Evolutionary conservation across 2,113 vertebrate genomes (phyloP), one percentile per base, ranked within the genome.

Genomic region (Pygoscelis adeliae): DNA sequence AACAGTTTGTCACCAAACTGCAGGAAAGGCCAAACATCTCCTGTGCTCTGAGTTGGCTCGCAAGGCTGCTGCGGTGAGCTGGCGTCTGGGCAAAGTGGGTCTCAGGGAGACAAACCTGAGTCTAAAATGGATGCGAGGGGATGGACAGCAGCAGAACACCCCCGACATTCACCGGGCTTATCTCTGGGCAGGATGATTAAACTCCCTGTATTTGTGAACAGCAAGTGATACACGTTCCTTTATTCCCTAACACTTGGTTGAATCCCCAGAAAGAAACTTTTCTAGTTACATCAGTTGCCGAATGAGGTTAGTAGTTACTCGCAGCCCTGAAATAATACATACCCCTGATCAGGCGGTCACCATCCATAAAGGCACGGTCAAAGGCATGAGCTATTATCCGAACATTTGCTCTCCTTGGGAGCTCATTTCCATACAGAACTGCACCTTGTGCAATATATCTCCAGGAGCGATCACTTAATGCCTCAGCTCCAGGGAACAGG

Each of bases 381-480:
- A 34, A 92, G 50, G 70, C 71, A 44, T 17, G 74, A 88, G 86
- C 40, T 17, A 25, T 73, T 56, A 38, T 13, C 91, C 0, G 0
- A 49, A 4, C 9, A 0, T 26, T 63, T 56, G 79, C 58, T 78
- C 67, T 89, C 91, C 90, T 49, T 3, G 19, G 86, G 80, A 80
- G 72, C 59, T 95, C 67, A 92, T 95, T 95, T 89, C 89, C 93
- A 91, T 81, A 42, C 65, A 86, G 86, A 96, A 32, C 87, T 83
- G 91, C 91, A 50, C 76, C 86, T 49, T 8, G 21, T 53, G 96
- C 91, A 87, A 81, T 78, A 53, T n/a, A 58, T 91, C 88, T 90
- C 89, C 42, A 11, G 89, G 62, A 93, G 38, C 0, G 2, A 86
- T 86, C 44, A 2, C 90, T 78, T 42, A 69, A 61, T 5, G 19